Percentiles rank a stretch among this genome's conserved stretches.
phyloP scores from a whole-genome alignment of 2,888 invertebrate genomes.

The Oligia strigilis region DNA sequence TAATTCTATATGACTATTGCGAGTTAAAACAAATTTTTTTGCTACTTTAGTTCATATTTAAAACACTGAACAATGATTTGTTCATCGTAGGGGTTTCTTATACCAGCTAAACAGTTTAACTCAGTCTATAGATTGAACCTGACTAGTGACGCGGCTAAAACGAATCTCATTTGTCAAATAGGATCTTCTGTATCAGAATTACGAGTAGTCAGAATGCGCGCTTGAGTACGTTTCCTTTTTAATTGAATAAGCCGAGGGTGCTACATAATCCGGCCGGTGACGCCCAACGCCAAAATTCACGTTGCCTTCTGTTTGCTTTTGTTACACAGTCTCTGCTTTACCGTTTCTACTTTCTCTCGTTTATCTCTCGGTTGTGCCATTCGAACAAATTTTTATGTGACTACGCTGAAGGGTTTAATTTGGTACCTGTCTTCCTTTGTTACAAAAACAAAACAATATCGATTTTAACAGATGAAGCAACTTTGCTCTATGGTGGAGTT shows the following conservation, averaged over 20 bases:
- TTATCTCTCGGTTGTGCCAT: conserved; percentile 51
- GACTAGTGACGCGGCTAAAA: conserved; percentile 50
- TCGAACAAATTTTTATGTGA: conserved; percentile 35
- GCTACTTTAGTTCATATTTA: neutral
- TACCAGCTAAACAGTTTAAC: conserved; percentile 25
- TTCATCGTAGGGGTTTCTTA: neutral
- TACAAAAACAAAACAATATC: conserved; percentile 3
- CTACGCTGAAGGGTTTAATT: conserved; percentile 16
- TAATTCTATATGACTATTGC: neutral
- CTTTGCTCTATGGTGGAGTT: neutral
- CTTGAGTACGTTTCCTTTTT: conserved; percentile 81
- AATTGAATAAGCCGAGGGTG: conserved; percentile 86
- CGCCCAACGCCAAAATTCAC: conserved; percentile 79
- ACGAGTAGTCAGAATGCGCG: conserved; percentile 76
- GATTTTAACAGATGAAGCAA: neutral
- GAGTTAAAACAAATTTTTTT: neutral
- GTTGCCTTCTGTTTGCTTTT: conserved; percentile 78
- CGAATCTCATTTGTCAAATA: conserved; percentile 78
- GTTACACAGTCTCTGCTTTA: conserved; percentile 74
- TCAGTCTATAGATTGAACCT: conserved; percentile 22
- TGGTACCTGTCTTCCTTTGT: neutral
- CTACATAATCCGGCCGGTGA: conserved; percentile 80
- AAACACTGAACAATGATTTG: neutral
- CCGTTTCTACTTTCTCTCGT: conserved; percentile 71
- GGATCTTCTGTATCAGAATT: conserved; percentile 76